Conservation (phyloP, 1,140 invertebrate species). For the Eumaeus atala region DNA sequence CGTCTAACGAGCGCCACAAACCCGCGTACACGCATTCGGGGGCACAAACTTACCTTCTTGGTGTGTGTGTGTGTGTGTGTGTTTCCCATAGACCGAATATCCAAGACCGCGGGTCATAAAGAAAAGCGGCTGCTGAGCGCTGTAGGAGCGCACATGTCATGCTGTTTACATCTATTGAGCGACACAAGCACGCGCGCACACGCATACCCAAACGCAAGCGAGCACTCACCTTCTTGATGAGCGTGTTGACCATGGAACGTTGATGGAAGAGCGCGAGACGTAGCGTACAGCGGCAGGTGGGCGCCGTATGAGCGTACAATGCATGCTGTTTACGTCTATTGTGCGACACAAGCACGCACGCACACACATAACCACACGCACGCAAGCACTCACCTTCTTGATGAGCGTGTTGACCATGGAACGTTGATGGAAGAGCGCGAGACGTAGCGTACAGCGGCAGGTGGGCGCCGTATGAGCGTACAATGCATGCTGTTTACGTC, state of each 20-base stretch:
- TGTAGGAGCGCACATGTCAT: slow-evolving; percentile 53
- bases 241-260: slow-evolving; percentile 60
- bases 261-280: slow-evolving; percentile 62
- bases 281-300: slow-evolving; percentile 49
- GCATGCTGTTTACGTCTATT: too few relatives aligned
- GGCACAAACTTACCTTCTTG: slow-evolving; percentile 43
- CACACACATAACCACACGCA: slow-evolving; percentile 34
- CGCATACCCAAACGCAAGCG: slow-evolving; percentile 27
- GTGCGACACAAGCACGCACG: slow-evolving; percentile 50
- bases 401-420: slow-evolving; percentile 64
- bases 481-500: slow-evolving; percentile 54
- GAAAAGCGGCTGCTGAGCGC: slow-evolving; percentile 49
- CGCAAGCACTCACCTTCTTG: slow-evolving; percentile 58
- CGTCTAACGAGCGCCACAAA: slow-evolving; percentile 53
- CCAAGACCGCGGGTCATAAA: slow-evolving; percentile 59
- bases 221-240: slow-evolving; percentile 61
- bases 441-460: slow-evolving; percentile 53
- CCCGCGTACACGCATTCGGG: slow-evolving; percentile 43
- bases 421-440: slow-evolving; percentile 56
- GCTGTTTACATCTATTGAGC: too few relatives aligned
- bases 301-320: slow-evolving; percentile 53
- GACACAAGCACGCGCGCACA: slow-evolving; percentile 54
- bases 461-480: slow-evolving; percentile 51
- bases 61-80: too few relatives aligned
- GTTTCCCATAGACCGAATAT: slow-evolving; percentile 61